Evolutionary conservation across 1,140 invertebrate species (phyloP), one percentile per base, ranked within the genome.

Genomic region (Drosophila prosaltans): DNA sequence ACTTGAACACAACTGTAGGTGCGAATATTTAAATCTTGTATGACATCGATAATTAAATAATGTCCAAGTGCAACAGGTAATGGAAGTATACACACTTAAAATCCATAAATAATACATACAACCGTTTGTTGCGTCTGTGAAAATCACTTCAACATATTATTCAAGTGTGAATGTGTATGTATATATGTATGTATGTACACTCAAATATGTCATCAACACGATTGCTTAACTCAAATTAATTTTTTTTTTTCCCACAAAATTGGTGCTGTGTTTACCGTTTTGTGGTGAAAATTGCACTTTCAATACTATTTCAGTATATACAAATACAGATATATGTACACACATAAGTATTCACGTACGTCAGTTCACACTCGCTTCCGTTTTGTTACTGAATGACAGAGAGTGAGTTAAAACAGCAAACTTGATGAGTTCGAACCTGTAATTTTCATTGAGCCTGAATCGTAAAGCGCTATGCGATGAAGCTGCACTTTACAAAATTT

Each of bases 1-100:
- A 26, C 54, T 41, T 43, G 26, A 45, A 55, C 43, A 61, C 32
- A 55, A 55, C 26, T 65, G 32, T 59, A 36, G 63, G 39, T 36
- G 51, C 39, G 63, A 61, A 66, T 64, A 54, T 68, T 36, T 36
- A 36, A 36, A 36, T 7, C 32, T 40, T 72, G 48, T 57, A 40
- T 51, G 36, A 39, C 3, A 51, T 51, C 21, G 45, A 51, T 41
- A 63, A 28, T 63, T 30, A 64, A 62, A 62, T 26, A 62, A 30
- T 41, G 24, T 43, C 60, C 60, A 62, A 62, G 10, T 67, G 66
- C 76, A 81, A 75, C 70, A 62, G 51, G 75, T 78, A 66, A 61
- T 74, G 58, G 72, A 64, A 78, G 76, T 78, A 78, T 81, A 81
- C 75, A 81, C 76, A 81, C 78, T 81, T 81, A 68, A 81, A 77